phyloP scores from a whole-genome alignment of 1,140 invertebrate species.

The Drosophila ohnishii region DNA sequence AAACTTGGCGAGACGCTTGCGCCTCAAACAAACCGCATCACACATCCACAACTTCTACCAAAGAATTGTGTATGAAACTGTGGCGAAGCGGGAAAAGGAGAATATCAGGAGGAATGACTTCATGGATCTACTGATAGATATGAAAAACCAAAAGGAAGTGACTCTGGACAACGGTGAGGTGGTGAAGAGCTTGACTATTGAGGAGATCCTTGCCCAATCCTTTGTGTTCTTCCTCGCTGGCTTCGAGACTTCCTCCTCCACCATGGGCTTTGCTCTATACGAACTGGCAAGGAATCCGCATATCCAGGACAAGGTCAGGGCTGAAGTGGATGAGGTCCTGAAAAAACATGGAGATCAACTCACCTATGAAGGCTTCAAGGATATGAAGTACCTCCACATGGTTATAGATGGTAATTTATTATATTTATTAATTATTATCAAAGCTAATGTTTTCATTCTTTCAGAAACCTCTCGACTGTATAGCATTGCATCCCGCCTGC shows the following conservation, averaged over 20 bases:
- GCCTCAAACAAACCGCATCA: neutral
- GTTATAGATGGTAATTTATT: slow-evolving; percentile 61
- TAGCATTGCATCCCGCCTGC: slow-evolving; percentile 85
- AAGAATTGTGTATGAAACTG: neutral
- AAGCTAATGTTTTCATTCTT: neutral
- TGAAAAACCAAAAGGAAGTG: slow-evolving; percentile 45
- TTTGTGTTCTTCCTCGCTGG: slow-evolving; percentile 84
- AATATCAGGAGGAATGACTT: slow-evolving; percentile 3
- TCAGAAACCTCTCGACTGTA: slow-evolving; percentile 87
- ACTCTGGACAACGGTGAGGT: slow-evolving; percentile 34
- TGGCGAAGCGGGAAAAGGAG: neutral
- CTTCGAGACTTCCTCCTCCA: slow-evolving; percentile 86
- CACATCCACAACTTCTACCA: neutral
- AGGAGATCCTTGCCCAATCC: slow-evolving; percentile 73
- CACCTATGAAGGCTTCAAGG: slow-evolving; percentile 84
- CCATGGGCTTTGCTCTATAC: slow-evolving; percentile 84
- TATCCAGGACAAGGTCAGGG: slow-evolving; percentile 85
- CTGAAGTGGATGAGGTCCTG: slow-evolving; percentile 85
- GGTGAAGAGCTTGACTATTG: slow-evolving; percentile 40
- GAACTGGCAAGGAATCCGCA: slow-evolving; percentile 86
- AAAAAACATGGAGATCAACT: slow-evolving; percentile 83
- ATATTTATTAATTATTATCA: too few species aligned
- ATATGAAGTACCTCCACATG: slow-evolving; percentile 85
- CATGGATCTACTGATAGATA: slow-evolving; percentile 1
- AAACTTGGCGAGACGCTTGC: neutral